Evolutionary conservation across 2,888 invertebrate genomes (phyloP), one percentile per base, ranked within the genome.

Genomic region (Entomobrya multifasciata): DNA sequence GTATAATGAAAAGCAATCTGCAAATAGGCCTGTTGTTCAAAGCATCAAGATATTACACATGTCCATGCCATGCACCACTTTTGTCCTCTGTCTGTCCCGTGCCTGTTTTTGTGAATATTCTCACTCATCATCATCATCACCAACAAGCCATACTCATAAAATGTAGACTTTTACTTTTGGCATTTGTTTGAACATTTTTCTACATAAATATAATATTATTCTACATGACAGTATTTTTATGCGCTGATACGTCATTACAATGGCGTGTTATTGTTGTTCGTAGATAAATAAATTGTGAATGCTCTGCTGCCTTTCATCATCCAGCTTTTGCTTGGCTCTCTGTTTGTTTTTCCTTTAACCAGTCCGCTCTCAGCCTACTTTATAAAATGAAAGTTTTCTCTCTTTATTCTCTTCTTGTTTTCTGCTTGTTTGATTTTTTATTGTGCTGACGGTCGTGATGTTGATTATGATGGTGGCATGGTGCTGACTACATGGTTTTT

Each of bases 251-350:
- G 67, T 67, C 67, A 67, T 44, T 22, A 22, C 67, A 44, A 67
- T 44, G 44, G 41, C 22, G 17, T 6, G 36, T 36, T 36, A 36
- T 36, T 49, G 13, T 36, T 36, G 65, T 65, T 4, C 36, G n/a
- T n/a, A n/a, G n/a, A 36, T 30, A 41, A 65, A 65, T 65, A 65
- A 65, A 65, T 65, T 67, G 67, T 47, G 20, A 67, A 67, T 41
- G 67, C 20, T 67, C 67, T 41, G 67, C 41, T 67, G 67, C 67
- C 67, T 67, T 36, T 8, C 25, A n/a, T n/a, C n/a, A n/a, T n/a
- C n/a, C n/a, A n/a, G n/a, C n/a, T n/a, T n/a, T n/a, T n/a, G n/a
- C n/a, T n/a, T n/a, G n/a, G n/a, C n/a, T n/a, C n/a, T 6, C 15
- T 67, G 67, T 67, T 67, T 67, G 67, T 25, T 47, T 44, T 67